Evolutionary conservation across 2,797 vertebrate species (phyloP), one percentile per base, ranked within the genome.

Genomic region (Salarias fasciatus): DNA sequence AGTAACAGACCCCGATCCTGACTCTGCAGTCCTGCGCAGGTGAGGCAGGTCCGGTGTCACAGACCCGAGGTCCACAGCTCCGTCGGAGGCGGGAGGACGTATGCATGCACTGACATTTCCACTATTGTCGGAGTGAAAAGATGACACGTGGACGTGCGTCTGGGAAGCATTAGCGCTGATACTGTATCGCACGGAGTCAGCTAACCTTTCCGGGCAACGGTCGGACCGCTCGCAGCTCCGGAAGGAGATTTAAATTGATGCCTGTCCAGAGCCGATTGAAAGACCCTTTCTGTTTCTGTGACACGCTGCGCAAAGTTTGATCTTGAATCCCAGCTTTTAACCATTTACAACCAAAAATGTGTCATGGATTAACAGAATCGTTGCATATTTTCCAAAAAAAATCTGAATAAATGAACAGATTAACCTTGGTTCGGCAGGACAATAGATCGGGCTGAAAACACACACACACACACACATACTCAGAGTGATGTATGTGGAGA

Each of bases 41-140:
- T 71, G 53, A 28, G 44, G 18, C 42, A 56, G 74, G 57, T 69
- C 57, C 72, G 53, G 6, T 50, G 54, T 63, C 49, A 72, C 59
- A 76, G 69, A 77, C 68, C 69, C 68, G 78, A 63, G 75, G 50
- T 67, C 70, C 30, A 36, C 18, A 35, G 73, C 70, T 49, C 44
- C 75, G 47, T 70, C 44, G 55, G 58, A 80, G 69, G 50, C 14
- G 18, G 37, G 36, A 57, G 36, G 63, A 61, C 54, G 12, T 31
- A 61, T 73, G 71, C 50, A 31, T 64, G 69, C 64, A 48, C 72
- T 82, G 77, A 77, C 63, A 75, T 73, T 71, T 81, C 41, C 40
- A 45, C 72, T 40, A 52, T 38, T 79, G 69, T 63, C 72, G 35
- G 53, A 53, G 61, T 64, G 63, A 86, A 84, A 71, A 64, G 58